Conservation (phyloP, 2,797 vertebrate genomes). For the Sebastes dallii region DNA sequence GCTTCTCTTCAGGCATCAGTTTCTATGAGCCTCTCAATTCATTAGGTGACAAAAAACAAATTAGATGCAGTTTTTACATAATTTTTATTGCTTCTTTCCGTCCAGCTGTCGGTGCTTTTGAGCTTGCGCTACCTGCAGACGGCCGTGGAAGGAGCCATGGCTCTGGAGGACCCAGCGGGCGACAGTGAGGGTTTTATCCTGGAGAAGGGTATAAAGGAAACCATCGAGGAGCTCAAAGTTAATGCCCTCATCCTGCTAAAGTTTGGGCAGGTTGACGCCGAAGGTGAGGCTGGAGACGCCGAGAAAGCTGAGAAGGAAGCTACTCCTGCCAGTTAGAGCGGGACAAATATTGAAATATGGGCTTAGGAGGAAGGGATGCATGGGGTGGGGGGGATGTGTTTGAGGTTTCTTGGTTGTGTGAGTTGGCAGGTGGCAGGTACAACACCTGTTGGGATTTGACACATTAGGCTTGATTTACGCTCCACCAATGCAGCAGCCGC, state of each 20-base stretch:
- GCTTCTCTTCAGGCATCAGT: not conserved
- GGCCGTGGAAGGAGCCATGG: conserved; percentile 84
- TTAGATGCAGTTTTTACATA: not conserved
- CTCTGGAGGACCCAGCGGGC: conserved; percentile 78
- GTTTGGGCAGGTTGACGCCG: conserved; percentile 62
- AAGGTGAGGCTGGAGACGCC: conserved; percentile 23
- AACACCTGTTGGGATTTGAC: conserved; percentile 61
- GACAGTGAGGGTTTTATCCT: conserved; percentile 88
- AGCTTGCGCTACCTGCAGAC: conserved; percentile 89
- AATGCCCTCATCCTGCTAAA: conserved; percentile 64
- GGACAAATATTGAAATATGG: not conserved
- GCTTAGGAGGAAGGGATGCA: conserved; percentile 34
- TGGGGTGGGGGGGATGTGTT: conserved; percentile 2
- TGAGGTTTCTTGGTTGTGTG: conserved; percentile 51
- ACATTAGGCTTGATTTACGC: conserved; percentile 62
- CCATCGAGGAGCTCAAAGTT: conserved; percentile 70
- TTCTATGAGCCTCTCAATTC: not conserved
- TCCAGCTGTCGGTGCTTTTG: conserved; percentile 80
- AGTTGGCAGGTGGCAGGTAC: conserved; percentile 48
- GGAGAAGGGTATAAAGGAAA: conserved; percentile 85
- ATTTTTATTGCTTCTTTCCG: not conserved
- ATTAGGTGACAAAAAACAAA: not conserved
- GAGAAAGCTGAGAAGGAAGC: conserved; percentile 71
- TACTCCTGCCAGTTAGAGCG: conserved; percentile 70
- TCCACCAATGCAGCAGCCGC: conserved; percentile 56